phyloP scores from a whole-genome alignment of 92 coral and sea anemone genomes.

The Phenganax subtilis region DNA sequence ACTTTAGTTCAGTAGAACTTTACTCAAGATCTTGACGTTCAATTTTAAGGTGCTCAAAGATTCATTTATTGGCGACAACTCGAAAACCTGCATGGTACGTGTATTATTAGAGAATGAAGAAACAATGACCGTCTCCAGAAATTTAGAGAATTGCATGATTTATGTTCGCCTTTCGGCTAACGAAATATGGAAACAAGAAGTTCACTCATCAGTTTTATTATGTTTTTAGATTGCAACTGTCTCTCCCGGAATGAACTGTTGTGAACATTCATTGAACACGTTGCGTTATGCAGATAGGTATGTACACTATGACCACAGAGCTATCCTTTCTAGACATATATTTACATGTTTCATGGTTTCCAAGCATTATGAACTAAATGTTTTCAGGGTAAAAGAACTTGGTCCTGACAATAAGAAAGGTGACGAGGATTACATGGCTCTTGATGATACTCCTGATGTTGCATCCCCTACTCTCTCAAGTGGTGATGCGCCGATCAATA shows the following conservation, averaged over 20 bases:
- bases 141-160: neutral
- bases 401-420: constrained; percentile 91
- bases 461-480: constrained; percentile 33
- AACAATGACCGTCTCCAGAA: neutral
- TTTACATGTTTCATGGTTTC: neutral
- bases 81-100: constrained; percentile 97
- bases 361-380: neutral
- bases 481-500: constrained; percentile 50
- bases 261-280: constrained; percentile 95
- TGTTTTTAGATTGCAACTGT: constrained; percentile 88
- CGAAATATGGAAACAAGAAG: neutral
- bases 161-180: neutral
- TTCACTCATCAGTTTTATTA: neutral
- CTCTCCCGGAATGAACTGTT: constrained; percentile 91
- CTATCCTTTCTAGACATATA: neutral
- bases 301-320: neutral
- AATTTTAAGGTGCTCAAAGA: constrained; percentile 76
- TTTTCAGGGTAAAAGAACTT: constrained; percentile 81
- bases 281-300: constrained; percentile 98
- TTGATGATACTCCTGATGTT: constrained; percentile 53
- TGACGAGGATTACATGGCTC: constrained; percentile 50
- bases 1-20: neutral
- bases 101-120: neutral
- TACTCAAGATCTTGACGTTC: neutral
- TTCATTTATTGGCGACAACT: constrained; percentile 95